phyloP scores from a whole-genome alignment of 2,113 vertebrate genomes.

The Mustela nigripes region DNA sequence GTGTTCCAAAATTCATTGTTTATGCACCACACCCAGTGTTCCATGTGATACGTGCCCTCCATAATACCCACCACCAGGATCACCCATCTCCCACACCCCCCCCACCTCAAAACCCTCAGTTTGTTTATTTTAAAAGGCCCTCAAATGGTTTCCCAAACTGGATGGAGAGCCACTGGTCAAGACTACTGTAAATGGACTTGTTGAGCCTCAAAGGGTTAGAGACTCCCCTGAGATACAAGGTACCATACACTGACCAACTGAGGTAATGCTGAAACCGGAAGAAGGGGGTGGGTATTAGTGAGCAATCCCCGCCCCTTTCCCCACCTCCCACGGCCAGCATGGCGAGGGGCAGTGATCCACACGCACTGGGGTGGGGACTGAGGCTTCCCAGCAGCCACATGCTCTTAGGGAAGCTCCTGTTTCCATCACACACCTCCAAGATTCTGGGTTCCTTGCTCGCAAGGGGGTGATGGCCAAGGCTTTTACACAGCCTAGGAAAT shows the following conservation, averaged over 20 bases:
- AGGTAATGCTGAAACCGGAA: background rate
- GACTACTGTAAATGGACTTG: background rate
- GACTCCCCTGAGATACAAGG: background rate
- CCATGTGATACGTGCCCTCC: no score
- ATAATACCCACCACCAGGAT: no score
- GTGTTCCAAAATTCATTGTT: no score
- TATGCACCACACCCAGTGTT: no score
- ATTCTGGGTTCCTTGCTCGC: background rate
- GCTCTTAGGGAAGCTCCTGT: background rate
- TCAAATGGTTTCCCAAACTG: background rate
- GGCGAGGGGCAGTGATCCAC: no score
- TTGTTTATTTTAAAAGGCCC: background rate
- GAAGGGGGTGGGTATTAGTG: background rate
- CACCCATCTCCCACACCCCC: no score
- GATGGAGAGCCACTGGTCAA: background rate
- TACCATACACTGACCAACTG: background rate
- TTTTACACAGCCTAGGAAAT: background rate
- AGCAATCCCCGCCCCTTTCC: background rate
- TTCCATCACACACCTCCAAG: background rate
- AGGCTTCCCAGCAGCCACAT: background rate
- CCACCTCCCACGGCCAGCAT: background rate
- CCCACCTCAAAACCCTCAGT: no score
- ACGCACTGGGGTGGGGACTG: background rate
- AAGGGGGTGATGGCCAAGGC: background rate
- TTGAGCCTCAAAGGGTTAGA: background rate